Evolutionary conservation across 2,888 invertebrate species (phyloP).

Genomic region (Nasonovia ribisnigri): DNA sequence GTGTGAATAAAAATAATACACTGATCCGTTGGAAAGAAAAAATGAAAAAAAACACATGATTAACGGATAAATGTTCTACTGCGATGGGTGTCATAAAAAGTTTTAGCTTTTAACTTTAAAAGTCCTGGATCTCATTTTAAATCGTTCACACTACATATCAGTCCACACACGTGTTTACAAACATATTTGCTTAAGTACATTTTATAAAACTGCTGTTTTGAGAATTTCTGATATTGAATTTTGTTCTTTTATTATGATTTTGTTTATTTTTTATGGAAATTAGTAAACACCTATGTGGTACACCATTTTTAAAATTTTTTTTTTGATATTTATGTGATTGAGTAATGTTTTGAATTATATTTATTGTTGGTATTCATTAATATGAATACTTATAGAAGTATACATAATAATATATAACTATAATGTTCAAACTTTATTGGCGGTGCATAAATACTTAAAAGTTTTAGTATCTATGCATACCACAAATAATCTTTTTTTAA

Average conservation of each 20-base stretch:
- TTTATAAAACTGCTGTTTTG: neutral
- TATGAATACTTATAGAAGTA: neutral
- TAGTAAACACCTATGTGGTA: neutral
- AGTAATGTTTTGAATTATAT: neutral
- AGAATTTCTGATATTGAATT: neutral
- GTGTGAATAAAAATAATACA: neutral
- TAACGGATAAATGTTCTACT: neutral
- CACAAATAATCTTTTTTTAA: neutral
- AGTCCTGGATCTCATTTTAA: neutral
- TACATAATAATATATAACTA: neutral
- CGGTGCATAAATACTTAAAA: neutral
- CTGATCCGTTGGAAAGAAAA: neutral
- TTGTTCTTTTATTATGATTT: neutral
- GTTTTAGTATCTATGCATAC: neutral
- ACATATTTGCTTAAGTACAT: neutral
- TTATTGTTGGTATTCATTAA: neutral
- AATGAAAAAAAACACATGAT: neutral
- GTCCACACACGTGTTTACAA: neutral
- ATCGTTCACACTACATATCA: neutral
- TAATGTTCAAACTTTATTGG: neutral
- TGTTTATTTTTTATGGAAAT: neutral
- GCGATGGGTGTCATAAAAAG: neutral
- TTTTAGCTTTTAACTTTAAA: slow-evolving; percentile 12
- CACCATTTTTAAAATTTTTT: too few species aligned
- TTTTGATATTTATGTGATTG: neutral